A percentile compares a stretch with the other conserved stretches of the same genome.
Conservation (phyloP, 2,888 invertebrate species). For the Noctua fimbriata region DNA sequence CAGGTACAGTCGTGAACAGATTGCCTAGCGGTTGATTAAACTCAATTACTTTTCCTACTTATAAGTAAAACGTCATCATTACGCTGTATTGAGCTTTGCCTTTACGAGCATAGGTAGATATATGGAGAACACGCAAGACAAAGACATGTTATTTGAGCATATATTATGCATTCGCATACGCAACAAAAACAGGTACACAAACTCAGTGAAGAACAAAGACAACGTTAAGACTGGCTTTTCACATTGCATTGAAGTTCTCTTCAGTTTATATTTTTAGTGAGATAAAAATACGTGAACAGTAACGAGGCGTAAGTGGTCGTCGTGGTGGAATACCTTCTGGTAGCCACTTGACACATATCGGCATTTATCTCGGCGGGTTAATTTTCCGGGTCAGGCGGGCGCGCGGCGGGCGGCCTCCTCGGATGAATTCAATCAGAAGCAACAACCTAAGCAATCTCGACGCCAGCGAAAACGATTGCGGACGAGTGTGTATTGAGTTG, state of each 20-base stretch:
- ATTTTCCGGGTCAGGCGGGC: slow-evolving; percentile 82
- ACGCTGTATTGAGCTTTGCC: slow-evolving; percentile 27
- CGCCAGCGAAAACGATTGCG: slow-evolving; percentile 83
- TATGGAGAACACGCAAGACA: slow-evolving; percentile 18
- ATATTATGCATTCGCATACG: slow-evolving; percentile 36
- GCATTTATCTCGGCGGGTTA: slow-evolving; percentile 84
- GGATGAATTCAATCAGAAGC: slow-evolving; percentile 88
- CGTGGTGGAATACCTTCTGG: slow-evolving; percentile 70
- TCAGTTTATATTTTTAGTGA: slow-evolving; percentile 22
- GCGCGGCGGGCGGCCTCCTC: slow-evolving; percentile 70
- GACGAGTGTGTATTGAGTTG: slow-evolving; percentile 84
- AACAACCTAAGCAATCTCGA: slow-evolving; percentile 87
- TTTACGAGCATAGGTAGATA: background rate
- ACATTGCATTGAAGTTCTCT: slow-evolving; percentile 33
- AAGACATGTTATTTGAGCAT: slow-evolving; percentile 37
- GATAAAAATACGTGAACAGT: slow-evolving; percentile 42
- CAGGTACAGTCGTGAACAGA: slow-evolving; percentile 61
- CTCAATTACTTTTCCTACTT: slow-evolving; percentile 59
- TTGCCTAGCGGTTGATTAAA: slow-evolving; percentile 59
- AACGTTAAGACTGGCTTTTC: slow-evolving; percentile 22
- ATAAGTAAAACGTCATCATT: slow-evolving; percentile 41
- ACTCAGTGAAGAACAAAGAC: slow-evolving; percentile 44
- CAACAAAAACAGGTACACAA: slow-evolving; percentile 34
- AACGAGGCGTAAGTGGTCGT: slow-evolving; percentile 57
- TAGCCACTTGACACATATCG: slow-evolving; percentile 82